Conservation (phyloP, 2,888 invertebrate species). For the Chaitophorus viminalis region DNA sequence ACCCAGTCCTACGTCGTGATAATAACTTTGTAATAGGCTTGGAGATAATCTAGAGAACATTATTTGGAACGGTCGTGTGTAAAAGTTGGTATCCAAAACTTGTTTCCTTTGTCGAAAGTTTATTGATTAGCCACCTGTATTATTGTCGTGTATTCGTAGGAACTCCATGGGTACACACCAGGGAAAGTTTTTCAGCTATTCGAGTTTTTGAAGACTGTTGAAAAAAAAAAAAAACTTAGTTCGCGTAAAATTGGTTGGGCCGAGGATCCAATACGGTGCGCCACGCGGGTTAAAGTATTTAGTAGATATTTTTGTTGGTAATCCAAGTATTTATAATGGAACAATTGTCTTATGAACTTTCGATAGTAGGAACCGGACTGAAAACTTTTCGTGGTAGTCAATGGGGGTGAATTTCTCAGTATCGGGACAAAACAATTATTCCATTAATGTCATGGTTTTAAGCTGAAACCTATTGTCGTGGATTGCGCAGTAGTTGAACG, state of each 20-base stretch:
- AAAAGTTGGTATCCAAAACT: slow-evolving; percentile 21
- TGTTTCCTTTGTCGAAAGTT: slow-evolving; percentile 14
- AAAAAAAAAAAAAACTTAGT: slow-evolving; percentile 34
- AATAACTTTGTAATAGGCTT: slow-evolving; percentile 38
- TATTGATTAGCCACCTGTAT: slow-evolving; percentile 48
- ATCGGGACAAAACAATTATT: neutral
- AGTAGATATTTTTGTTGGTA: slow-evolving; percentile 14
- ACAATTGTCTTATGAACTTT: slow-evolving; percentile 46
- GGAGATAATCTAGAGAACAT: slow-evolving; percentile 16
- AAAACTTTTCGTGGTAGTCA: slow-evolving; percentile 30
- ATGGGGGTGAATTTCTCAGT: neutral
- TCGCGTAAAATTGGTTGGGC: neutral
- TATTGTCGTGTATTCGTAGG: slow-evolving; percentile 8
- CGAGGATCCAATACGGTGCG: neutral
- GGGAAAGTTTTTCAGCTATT: slow-evolving; percentile 32
- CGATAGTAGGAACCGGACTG: neutral
- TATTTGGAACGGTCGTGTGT: neutral
- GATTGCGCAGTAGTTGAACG: neutral
- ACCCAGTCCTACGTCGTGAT: neutral
- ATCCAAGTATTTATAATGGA: slow-evolving; percentile 13
- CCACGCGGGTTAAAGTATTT: slow-evolving; percentile 39
- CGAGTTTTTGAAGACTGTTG: neutral
- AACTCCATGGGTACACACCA: neutral
- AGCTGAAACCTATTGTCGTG: neutral
- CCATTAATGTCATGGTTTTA: neutral